Conservation (phyloP, 2,113 vertebrate genomes). For the Lanius collurio region DNA sequence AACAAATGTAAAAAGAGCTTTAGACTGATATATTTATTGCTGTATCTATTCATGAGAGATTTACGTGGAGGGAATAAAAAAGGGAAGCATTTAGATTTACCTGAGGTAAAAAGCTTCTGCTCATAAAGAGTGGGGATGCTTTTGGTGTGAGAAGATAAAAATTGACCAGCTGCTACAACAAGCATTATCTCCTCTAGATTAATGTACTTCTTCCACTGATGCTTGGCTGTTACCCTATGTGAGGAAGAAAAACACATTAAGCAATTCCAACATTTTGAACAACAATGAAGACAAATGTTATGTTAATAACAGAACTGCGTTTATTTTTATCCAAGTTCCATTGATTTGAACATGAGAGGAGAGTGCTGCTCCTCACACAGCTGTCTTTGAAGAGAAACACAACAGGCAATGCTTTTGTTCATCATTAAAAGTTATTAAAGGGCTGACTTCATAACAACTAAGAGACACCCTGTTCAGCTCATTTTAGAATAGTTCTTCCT, state of each 20-base stretch:
- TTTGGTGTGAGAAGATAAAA: background rate
- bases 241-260: background rate
- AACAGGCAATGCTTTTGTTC: background rate
- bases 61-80: rapidly evolving
- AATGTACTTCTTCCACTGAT: background rate
- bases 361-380: background rate
- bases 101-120: background rate
- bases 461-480: background rate
- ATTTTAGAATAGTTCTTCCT: background rate
- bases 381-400: background rate
- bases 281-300: background rate
- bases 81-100: background rate
- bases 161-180: background rate
- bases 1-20: background rate
- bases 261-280: background rate
- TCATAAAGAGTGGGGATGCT: background rate
- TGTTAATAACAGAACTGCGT: background rate
- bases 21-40: background rate
- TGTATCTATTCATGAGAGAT: background rate
- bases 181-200: background rate
- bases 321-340: background rate
- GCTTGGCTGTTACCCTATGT: background rate
- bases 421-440: background rate
- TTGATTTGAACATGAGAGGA: background rate
- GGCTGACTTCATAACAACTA: background rate